Evolutionary conservation across 1,140 invertebrate species (phyloP).

Genomic region (Aphis craccivora): DNA sequence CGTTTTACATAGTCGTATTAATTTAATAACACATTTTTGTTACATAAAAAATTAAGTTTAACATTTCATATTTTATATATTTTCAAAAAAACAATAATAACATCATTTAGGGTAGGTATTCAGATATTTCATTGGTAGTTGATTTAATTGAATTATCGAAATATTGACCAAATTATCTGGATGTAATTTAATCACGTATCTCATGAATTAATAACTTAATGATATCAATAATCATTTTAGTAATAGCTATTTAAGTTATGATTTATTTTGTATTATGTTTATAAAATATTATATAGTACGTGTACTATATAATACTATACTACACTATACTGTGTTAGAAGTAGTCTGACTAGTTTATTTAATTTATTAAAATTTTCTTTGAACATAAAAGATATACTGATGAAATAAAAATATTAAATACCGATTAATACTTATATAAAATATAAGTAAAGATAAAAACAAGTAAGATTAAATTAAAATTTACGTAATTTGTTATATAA

Average conservation of each 20-base stretch:
- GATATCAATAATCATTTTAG: too few species aligned
- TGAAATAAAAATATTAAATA: background rate
- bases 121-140: background rate
- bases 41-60: background rate
- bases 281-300: conserved; percentile 10
- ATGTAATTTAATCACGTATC: background rate
- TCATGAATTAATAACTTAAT: background rate
- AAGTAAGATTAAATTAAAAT: background rate
- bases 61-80: background rate
- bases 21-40: background rate
- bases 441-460: background rate
- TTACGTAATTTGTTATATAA: background rate
- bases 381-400: background rate
- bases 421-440: background rate
- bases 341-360: background rate
- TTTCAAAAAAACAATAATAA: background rate
- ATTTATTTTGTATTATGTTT: background rate
- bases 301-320: background rate
- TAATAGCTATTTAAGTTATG: background rate
- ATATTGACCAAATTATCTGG: background rate
- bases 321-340: background rate
- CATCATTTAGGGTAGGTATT: background rate
- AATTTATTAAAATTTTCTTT: conserved; percentile 6
- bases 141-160: background rate
- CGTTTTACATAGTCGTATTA: background rate